These are phyloP conservation scores for Drosophila sproati DNA, from an alignment of 1,140 invertebrate species.

Conservation along the genomic window DNA sequence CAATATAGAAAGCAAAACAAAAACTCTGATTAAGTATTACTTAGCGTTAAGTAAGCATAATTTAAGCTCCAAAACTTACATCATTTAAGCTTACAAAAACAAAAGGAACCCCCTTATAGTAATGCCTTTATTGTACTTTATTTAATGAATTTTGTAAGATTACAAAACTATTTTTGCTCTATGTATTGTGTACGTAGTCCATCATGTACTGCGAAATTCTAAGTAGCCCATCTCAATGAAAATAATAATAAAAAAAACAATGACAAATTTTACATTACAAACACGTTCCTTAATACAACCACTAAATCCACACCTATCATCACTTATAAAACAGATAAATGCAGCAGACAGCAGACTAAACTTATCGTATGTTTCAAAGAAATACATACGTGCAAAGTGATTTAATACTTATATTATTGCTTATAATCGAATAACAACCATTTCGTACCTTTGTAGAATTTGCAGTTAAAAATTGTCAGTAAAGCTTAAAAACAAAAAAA, in stretches of 20 bases:
- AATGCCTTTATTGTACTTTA: conserved; percentile 52
- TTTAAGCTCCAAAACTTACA: conserved; percentile 60
- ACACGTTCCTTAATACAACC: conserved; percentile 63
- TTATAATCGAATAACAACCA: conserved; percentile 46
- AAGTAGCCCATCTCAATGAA: conserved; percentile 39
- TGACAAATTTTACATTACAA: conserved; percentile 36
- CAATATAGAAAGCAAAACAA: conserved; percentile 37
- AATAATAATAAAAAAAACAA: conserved; percentile 47
- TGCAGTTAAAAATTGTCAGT: conserved; percentile 84
- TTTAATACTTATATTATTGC: conserved; percentile 32
- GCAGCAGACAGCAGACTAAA: conserved; percentile 13
- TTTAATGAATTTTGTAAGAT: conserved; percentile 51
- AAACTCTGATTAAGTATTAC: conserved; percentile 81
- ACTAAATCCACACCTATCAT: conserved; percentile 27
- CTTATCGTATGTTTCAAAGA: conserved; percentile 19
- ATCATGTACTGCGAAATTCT: conserved; percentile 26
- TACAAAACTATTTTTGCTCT: conserved; percentile 44
- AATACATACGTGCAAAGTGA: conserved; percentile 45
- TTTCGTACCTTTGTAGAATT: conserved; percentile 84
- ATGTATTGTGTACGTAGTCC: conserved; percentile 54
- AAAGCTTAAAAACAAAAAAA: conserved; percentile 56
- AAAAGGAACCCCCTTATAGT: conserved; percentile 39
- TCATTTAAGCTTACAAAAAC: conserved; percentile 42
- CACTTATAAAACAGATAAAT: conserved; percentile 6
- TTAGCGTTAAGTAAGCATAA: conserved; percentile 64